Percentiles rank a stretch among this genome's conserved stretches.
Conservation (phyloP, 2,888 invertebrate genomes). For the Campopleginae sp. region DNA sequence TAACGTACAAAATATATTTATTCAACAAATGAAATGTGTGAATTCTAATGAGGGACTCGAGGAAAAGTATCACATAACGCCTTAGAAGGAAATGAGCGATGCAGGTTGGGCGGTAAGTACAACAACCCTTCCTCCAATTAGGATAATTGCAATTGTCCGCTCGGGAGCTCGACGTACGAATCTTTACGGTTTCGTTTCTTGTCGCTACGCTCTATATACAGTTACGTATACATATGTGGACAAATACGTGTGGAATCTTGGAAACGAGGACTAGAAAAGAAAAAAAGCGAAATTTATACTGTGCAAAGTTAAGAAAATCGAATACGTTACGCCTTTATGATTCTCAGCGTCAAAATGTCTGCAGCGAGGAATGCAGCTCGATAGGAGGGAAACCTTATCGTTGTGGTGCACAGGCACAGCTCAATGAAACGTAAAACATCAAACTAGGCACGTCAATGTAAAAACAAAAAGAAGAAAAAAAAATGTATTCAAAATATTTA, state of each 20-base stretch:
- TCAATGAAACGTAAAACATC: slow-evolving; percentile 72
- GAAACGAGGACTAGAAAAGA: background rate
- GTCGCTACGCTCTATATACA: slow-evolving; percentile 31
- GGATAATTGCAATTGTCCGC: slow-evolving; percentile 61
- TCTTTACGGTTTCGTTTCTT: slow-evolving; percentile 65
- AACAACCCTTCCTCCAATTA: slow-evolving; percentile 59
- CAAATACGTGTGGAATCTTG: background rate
- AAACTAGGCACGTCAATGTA: slow-evolving; percentile 36
- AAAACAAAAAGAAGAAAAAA: slow-evolving; percentile 24
- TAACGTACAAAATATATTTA: background rate
- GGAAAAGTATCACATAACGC: background rate
- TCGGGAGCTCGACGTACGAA: slow-evolving; percentile 38
- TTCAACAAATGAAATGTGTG: background rate
- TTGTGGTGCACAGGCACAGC: slow-evolving; percentile 58
- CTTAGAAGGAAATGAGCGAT: slow-evolving; percentile 1
- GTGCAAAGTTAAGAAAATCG: background rate
- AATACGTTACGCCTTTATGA: background rate
- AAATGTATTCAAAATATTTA: background rate
- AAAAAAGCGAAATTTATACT: background rate
- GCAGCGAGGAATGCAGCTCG: slow-evolving; percentile 29
- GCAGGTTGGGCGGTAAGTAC: slow-evolving; percentile 28
- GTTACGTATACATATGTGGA: background rate
- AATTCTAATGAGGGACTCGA: slow-evolving; percentile 7
- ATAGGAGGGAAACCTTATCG: slow-evolving; percentile 71
- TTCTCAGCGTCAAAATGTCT: background rate